Percentiles rank a stretch among this genome's conserved stretches.
phyloP scores from a whole-genome alignment of 2,888 invertebrate species.

The Hyles lineata region DNA sequence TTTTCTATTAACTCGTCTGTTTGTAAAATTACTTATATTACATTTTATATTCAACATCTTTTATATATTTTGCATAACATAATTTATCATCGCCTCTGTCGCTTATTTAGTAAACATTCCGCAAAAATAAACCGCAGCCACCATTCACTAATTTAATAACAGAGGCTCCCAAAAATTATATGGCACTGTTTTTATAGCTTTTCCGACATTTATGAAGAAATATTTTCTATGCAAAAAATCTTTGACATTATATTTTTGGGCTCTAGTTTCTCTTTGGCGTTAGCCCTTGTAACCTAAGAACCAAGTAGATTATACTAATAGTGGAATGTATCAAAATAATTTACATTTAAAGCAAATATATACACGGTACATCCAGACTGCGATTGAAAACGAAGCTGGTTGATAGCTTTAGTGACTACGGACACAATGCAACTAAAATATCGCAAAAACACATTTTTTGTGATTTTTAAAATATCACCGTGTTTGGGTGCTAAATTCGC shows the following conservation, averaged over 20 bases:
- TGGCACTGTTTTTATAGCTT: not conserved
- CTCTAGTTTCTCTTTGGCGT: not conserved
- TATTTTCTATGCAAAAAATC: not conserved
- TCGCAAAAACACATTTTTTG: no score
- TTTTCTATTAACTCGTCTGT: not conserved
- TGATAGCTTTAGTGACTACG: no score
- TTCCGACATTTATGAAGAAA: not conserved
- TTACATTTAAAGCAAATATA: slow-evolving; percentile 27
- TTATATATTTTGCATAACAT: not conserved
- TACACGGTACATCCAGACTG: no score
- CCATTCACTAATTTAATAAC: slow-evolving; percentile 8
- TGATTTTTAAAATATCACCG: no score
- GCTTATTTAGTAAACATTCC: slow-evolving; percentile 31
- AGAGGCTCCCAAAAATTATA: not conserved
- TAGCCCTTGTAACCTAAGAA: not conserved
- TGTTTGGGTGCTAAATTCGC: no score
- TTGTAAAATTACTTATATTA: not conserved
- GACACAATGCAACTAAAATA: no score
- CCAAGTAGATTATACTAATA: slow-evolving; percentile 24
- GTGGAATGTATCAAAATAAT: slow-evolving; percentile 36
- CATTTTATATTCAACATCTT: not conserved
- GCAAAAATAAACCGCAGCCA: slow-evolving; percentile 43
- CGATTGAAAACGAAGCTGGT: no score
- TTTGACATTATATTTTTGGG: not conserved
- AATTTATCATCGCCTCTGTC: not conserved